Evolutionary conservation across 2,888 invertebrate species (phyloP).

Genomic region (Pollenia griseotomentosa): DNA sequence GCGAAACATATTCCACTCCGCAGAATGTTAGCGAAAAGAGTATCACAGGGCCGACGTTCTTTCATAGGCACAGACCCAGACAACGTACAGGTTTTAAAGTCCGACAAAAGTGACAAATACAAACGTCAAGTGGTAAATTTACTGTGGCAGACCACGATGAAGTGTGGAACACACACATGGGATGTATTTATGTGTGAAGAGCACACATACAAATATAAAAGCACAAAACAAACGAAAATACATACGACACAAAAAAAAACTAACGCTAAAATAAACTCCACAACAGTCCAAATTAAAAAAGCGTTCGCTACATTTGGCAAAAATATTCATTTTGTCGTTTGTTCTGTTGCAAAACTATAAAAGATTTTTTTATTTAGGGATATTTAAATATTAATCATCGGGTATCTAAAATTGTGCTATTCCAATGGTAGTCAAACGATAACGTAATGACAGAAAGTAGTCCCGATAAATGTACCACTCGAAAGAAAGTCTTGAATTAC

Average conservation of each 20-base stretch:
- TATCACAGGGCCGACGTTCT: neutral
- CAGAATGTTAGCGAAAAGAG: neutral
- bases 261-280: neutral
- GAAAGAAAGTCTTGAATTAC: no score
- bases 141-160: constrained; percentile 58
- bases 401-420: no score
- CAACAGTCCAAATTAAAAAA: neutral
- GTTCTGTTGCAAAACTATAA: neutral
- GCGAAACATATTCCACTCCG: constrained; percentile 28
- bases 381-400: no score
- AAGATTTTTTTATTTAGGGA: neutral
- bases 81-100: constrained; percentile 31
- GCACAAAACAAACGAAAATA: neutral
- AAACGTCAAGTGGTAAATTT: constrained; percentile 67
- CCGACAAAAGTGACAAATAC: constrained; percentile 63
- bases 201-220: neutral
- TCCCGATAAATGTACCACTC: no score
- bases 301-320: neutral
- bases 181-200: neutral
- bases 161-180: neutral
- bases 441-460: no score
- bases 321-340: neutral
- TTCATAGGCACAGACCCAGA: constrained; percentile 1
- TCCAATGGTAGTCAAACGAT: no score
- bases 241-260: neutral